Percentiles rank a stretch among this genome's conserved stretches.
Conservation (phyloP, 1,140 invertebrate species). For the Brachystomella parvula region DNA sequence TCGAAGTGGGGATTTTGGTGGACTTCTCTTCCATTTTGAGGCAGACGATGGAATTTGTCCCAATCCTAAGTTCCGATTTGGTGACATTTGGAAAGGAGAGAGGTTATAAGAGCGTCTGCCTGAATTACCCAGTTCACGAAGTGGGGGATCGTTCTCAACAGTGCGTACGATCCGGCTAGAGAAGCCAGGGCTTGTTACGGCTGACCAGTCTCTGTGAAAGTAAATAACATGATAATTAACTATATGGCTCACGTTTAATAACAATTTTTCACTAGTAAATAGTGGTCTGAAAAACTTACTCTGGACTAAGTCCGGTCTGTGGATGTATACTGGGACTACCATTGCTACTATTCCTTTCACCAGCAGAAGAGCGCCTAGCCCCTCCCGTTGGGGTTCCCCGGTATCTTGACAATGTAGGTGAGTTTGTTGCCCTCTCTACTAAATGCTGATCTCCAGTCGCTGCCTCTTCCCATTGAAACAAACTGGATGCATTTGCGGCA, state of each 20-base stretch:
- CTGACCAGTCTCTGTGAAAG: constrained; percentile 30
- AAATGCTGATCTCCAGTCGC: too few relatives aligned
- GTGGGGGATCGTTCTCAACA: constrained; percentile 1
- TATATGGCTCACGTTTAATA: background rate
- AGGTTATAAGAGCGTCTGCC: constrained; percentile 1
- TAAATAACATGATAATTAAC: too few relatives aligned
- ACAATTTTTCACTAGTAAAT: background rate
- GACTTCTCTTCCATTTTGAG: background rate
- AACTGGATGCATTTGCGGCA: too few relatives aligned
- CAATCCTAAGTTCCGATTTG: constrained; percentile 19
- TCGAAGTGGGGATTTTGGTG: background rate
- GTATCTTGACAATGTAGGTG: too few relatives aligned
- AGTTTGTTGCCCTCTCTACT: too few relatives aligned
- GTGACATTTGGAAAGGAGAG: constrained; percentile 18
- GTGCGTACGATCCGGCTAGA: constrained; percentile 21
- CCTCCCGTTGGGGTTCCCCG: too few relatives aligned
- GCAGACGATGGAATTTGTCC: constrained; percentile 22
- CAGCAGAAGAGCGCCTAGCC: too few relatives aligned
- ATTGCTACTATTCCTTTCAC: too few relatives aligned
- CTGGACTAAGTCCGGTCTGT: too few relatives aligned
- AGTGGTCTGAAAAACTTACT: background rate
- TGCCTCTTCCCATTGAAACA: too few relatives aligned
- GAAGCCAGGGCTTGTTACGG: constrained; percentile 36
- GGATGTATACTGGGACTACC: too few relatives aligned
- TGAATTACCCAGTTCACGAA: constrained; percentile 22